Evolutionary conservation across 2,888 invertebrate genomes (phyloP), one percentile per base, ranked within the genome.

Genomic region (Dryomyza anilis): DNA sequence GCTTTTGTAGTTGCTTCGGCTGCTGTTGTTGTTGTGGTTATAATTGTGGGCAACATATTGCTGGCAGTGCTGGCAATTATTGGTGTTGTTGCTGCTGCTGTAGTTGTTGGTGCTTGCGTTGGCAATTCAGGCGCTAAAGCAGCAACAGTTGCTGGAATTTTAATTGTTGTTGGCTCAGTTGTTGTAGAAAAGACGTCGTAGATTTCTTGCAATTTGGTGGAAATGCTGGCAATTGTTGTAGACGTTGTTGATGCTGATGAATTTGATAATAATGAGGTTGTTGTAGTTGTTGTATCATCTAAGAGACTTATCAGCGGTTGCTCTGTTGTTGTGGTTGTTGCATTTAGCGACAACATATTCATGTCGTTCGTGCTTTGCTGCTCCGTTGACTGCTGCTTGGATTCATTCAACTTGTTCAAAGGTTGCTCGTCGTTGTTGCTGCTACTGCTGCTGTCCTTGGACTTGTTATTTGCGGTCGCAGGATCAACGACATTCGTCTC

Each of bases 401-500:
- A n/a, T n/a, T n/a, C n/a, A n/a, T n/a, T n/a, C n/a, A n/a, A n/a
- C n/a, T n/a, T n/a, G n/a, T n/a, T n/a, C n/a, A n/a, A n/a, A n/a
- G n/a, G n/a, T n/a, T n/a, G n/a, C n/a, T n/a, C n/a, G n/a, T n/a
- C n/a, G n/a, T n/a, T n/a, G 59, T 33, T 25, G 57, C 16, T 10
- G 29, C 43, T 30, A 43, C 12, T 56, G 57, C 21, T 53, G 48
- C 39, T 48, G 43, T 46, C n/a, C n/a, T n/a, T 48, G 23, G 21
- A 39, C n/a, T 50, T 53, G 67, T 67, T 6, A 58, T 71, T 61
- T 70, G 68, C 66, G 23, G 72, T n/a, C n/a, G n/a, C 39, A 29
- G 71, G 72, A 70, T 80, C 74, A 63, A 81, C 76, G 66, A 75
- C 75, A 72, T 81, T 81, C 25, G 75, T 78, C 68, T 80, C 80